Evolutionary conservation across 2,113 vertebrate species (phyloP).

Genomic region (Hystrix brachyura): DNA sequence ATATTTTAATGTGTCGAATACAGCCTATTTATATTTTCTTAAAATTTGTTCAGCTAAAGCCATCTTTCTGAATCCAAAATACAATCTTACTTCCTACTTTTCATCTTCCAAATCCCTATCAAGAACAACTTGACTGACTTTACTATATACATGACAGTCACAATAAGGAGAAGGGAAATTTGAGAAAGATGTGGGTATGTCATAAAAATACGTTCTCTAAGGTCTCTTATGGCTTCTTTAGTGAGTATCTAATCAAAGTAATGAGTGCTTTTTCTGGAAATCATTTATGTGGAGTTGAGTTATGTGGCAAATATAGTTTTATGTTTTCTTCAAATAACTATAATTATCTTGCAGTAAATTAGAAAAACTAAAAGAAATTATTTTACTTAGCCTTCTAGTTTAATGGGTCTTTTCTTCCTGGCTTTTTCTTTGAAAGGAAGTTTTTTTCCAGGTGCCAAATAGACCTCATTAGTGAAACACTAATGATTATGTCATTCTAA

Average conservation of each 20-base stretch:
- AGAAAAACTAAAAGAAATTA: slow-evolving; percentile 37
- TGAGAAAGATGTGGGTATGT: neutral
- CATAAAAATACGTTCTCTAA: slow-evolving; percentile 1
- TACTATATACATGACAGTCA: neutral
- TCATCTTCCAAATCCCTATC: neutral
- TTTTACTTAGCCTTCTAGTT: neutral
- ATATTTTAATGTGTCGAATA: neutral
- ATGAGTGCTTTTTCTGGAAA: neutral
- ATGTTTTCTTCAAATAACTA: slow-evolving; percentile 27
- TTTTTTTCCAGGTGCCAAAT: slow-evolving; percentile 46
- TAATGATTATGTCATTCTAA: slow-evolving; percentile 63
- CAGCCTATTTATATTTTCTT: neutral
- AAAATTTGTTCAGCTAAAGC: neutral
- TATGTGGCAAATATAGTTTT: slow-evolving; percentile 41
- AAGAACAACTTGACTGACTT: slow-evolving; percentile 23
- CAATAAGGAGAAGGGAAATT: neutral
- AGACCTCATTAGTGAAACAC: slow-evolving; percentile 43
- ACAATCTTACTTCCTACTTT: neutral
- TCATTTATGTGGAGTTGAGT: slow-evolving; percentile 9
- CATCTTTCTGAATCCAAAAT: neutral
- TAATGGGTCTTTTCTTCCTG: neutral
- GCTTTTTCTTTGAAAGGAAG: neutral
- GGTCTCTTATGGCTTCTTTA: neutral
- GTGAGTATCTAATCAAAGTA: neutral
- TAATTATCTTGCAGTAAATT: slow-evolving; percentile 45